Base-by-base conservation (phyloP, 1,140 invertebrate species). In the Zelostemma sp. region DNA sequence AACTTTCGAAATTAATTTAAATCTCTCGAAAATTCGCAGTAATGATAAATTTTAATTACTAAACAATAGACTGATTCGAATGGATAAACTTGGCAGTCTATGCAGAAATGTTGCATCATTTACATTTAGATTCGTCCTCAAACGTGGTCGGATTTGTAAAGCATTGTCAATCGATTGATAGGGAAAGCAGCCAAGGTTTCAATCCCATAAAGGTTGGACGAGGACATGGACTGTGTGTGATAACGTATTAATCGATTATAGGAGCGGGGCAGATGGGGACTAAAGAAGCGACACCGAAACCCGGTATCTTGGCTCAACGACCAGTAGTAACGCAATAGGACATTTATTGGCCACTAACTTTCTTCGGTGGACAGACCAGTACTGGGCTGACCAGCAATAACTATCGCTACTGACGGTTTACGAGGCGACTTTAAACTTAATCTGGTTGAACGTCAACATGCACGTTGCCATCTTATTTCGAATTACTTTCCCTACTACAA, bases 271-370 rank as follows among this genome's bases (percentile, higher is more conserved):
- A 56, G 28, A 35, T 35, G 56, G 40, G 55, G 31, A 19, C 31
- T 14, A 50, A 54, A 25, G 19, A 55, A 49, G 41, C 14, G 18
- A 25, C 58, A 72, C 49, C 48, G 56, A 57, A 54, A 43, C 45
- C 11, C 51, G 58, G 65, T 74, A 75, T 77, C 73, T 74, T 38
- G 60, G 60, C 47, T 70, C 54, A 74, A 74, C 56, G 68, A 57
- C 31, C 54, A 19, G 57, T 28, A 69, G 69, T 76, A 78, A 79
- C 63, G 63, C 51, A 67, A 68, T 71, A 63, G 61, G 59, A 75
- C 74, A 57, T 80, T 80, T 80, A 80, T 79, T 79, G 72, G 66
- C 68, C 66, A 77, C 73, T 80, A 82, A 77, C 76, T 78, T 76
- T 38, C 68, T 69, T 35, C 64, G 47, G 53, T 53, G 70, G 61